phyloP scores from a whole-genome alignment of 2,888 invertebrate genomes.

The Ophion ellenae region DNA sequence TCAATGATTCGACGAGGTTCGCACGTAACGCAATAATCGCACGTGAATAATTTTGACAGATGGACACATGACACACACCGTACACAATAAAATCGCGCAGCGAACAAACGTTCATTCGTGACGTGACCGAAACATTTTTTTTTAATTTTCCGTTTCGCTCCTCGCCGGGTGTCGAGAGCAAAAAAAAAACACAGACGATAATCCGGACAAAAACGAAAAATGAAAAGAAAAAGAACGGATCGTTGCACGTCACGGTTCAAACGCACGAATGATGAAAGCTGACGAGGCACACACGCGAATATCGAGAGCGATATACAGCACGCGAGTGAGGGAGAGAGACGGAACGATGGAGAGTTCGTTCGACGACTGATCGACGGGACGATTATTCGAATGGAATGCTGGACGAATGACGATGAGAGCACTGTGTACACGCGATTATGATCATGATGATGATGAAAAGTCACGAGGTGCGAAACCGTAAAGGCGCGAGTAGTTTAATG shows the following conservation, averaged over 20 bases:
- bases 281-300: background rate
- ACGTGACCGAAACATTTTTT: background rate
- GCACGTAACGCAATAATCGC: constrained; percentile 62
- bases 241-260: background rate
- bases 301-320: background rate
- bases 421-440: constrained; percentile 1
- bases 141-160: background rate
- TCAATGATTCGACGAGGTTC: constrained; percentile 40
- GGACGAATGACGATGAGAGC: constrained; percentile 31
- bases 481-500: constrained; percentile 48
- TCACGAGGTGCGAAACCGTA: constrained; percentile 62
- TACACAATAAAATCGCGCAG: constrained; percentile 55
- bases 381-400: background rate
- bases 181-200: no score
- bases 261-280: background rate
- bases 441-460: constrained; percentile 36
- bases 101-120: constrained; percentile 25
- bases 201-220: background rate
- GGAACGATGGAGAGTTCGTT: background rate
- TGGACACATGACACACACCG: constrained; percentile 75
- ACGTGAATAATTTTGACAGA: constrained; percentile 77
- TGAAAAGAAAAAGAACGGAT: no score
- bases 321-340: constrained; percentile 1
- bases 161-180: background rate
- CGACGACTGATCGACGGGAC: constrained; percentile 40